phyloP scores from a whole-genome alignment of 2,888 invertebrate species.

The Eueremaeus valkanovi region DNA sequence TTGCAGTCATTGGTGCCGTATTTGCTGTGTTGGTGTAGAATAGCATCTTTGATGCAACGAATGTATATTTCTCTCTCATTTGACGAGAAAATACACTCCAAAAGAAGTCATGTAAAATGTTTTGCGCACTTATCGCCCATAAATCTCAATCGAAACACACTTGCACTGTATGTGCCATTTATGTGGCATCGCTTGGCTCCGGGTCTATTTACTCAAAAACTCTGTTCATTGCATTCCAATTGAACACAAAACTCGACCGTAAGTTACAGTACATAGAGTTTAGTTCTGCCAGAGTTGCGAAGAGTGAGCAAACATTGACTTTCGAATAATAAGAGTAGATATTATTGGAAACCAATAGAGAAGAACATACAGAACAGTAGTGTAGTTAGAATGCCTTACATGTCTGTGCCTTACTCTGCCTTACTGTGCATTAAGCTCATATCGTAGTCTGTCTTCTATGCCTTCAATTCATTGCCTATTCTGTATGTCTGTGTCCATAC shows the following conservation, averaged over 20 bases:
- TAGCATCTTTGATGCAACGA: constrained; percentile 5
- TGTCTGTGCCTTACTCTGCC: background rate
- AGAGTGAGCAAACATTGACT: constrained; percentile 28
- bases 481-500: no score
- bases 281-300: background rate
- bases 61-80: constrained; percentile 25
- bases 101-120: background rate
- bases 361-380: background rate
- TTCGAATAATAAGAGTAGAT: background rate
- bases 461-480: background rate
- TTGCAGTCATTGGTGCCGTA: background rate
- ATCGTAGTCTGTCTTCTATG: background rate
- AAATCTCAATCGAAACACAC: background rate
- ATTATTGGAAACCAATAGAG: background rate
- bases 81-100: constrained; percentile 31
- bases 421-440: background rate
- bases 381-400: background rate
- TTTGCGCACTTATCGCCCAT: constrained; percentile 15
- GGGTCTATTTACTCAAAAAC: constrained; percentile 7
- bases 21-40: background rate
- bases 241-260: constrained; percentile 4
- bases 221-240: constrained; percentile 30
- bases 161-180: background rate
- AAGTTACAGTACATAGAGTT: background rate
- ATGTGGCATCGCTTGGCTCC: background rate